Conservation (phyloP, 2,888 invertebrate species). For the Acronicta aceris region DNA sequence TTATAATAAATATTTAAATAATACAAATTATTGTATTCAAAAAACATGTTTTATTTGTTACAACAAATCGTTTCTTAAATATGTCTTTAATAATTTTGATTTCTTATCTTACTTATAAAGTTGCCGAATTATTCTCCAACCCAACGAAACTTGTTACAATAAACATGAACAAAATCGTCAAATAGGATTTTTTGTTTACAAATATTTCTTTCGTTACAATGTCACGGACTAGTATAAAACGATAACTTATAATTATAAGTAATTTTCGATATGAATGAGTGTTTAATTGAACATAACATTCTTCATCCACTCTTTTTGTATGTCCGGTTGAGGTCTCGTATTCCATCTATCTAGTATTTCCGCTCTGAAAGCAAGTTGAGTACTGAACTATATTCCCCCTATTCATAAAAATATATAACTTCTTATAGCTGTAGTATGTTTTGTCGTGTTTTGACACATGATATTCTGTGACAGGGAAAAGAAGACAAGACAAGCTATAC, state of each 20-base stretch:
- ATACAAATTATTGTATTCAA: conserved; percentile 10
- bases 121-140: background rate
- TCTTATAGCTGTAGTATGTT: too few species aligned
- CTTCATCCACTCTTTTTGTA: conserved; percentile 54
- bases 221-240: background rate
- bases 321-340: conserved; percentile 42
- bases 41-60: conserved; percentile 15
- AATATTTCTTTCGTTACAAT: conserved; percentile 2
- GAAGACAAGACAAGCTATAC: too few species aligned
- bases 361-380: conserved; percentile 47
- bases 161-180: background rate
- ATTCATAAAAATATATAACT: too few species aligned
- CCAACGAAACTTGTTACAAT: background rate
- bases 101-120: background rate
- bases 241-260: conserved; percentile 4
- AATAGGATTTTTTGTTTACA: background rate
- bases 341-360: conserved; percentile 64
- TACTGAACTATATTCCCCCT: too few species aligned
- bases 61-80: background rate
- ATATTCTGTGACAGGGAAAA: too few species aligned
- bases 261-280: conserved; percentile 11
- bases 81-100: conserved; percentile 2
- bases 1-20: conserved; percentile 28
- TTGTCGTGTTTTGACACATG: too few species aligned
- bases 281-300: conserved; percentile 26